Conservation (phyloP, 2,113 vertebrate species). For the Bettongia penicillata region DNA sequence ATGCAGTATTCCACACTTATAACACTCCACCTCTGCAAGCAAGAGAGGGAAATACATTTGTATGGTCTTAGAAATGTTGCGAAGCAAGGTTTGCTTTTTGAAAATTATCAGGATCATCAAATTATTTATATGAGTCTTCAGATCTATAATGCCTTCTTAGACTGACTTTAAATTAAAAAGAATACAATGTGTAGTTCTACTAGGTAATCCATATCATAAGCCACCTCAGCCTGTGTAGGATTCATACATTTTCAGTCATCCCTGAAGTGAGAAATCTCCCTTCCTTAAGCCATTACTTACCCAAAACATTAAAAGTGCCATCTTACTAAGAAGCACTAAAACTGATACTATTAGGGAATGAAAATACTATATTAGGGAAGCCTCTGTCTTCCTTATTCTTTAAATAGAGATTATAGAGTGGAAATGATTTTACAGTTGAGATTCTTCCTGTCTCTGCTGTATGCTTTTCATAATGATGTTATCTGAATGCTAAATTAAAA, state of each 20-base stretch:
- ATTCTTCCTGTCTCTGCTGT: background rate
- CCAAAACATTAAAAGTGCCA: background rate
- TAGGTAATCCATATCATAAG: no score
- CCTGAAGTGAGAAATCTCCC: background rate
- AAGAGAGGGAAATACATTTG: background rate
- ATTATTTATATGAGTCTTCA: no score
- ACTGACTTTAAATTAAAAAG: background rate
- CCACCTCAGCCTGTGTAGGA: background rate
- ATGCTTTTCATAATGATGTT: background rate
- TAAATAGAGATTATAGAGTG: background rate
- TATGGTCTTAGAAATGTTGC: background rate
- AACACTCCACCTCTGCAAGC: background rate
- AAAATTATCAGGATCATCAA: background rate
- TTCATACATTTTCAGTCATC: slow-evolving; percentile 32
- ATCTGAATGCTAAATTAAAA: slow-evolving; percentile 35
- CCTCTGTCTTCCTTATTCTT: background rate
- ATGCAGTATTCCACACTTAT: background rate
- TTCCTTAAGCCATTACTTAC: background rate
- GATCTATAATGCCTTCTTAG: background rate
- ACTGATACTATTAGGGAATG: background rate
- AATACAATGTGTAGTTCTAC: background rate
- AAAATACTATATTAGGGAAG: background rate
- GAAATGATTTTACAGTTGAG: background rate
- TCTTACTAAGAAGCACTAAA: background rate
- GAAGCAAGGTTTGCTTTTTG: background rate